Conservation (phyloP, 1,140 invertebrate species). For the Heliconius melpomene region DNA sequence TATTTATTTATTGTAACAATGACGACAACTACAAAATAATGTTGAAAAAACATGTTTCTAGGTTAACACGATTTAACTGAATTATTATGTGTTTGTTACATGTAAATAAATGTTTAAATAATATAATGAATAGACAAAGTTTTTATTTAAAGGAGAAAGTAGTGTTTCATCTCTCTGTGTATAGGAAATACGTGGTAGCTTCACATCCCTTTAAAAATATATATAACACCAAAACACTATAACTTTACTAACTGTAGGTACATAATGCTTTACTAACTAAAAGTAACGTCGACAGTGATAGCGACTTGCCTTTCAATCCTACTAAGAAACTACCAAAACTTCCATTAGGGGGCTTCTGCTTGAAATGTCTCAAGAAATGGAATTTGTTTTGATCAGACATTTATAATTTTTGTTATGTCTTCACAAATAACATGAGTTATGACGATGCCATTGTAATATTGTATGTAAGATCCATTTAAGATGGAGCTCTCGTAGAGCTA, state of each 20-base stretch:
- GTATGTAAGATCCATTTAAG: not conserved
- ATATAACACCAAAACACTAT: not conserved
- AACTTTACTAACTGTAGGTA: not conserved
- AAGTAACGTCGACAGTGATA: conserved; percentile 32
- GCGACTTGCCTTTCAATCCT: conserved; percentile 23
- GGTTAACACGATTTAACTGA: too few species aligned
- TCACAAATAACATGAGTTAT: not conserved
- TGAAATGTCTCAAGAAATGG: not conserved
- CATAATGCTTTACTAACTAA: not conserved
- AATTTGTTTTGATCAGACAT: conserved; percentile 1
- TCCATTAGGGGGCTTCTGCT: conserved; percentile 15
- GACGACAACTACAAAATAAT: too few species aligned
- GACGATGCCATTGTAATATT: not conserved
- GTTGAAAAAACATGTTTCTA: too few species aligned
- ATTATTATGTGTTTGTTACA: too few species aligned
- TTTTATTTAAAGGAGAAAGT: too few species aligned
- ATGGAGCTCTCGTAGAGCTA: not conserved
- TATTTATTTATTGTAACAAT: too few species aligned
- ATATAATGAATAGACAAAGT: too few species aligned
- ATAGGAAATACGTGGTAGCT: not conserved
- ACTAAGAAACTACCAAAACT: conserved; percentile 17
- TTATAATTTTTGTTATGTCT: not conserved
- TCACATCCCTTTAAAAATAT: not conserved
- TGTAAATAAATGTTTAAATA: too few species aligned
- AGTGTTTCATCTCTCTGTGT: too few species aligned